phyloP scores from a whole-genome alignment of 2,113 vertebrate genomes.

The Mormyrus iriodes region DNA sequence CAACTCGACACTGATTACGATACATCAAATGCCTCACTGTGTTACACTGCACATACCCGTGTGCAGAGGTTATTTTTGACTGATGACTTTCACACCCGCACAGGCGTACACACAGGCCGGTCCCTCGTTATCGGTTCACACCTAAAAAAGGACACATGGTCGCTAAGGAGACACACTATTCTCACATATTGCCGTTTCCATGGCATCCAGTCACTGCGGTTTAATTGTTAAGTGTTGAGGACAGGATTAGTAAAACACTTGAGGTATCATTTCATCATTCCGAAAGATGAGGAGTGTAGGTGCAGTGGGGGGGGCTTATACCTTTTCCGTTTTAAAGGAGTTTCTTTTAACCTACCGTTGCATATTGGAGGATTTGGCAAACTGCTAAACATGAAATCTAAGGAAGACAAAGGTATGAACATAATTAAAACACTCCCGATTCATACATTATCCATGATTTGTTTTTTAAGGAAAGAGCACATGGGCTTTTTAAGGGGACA shows the following conservation, averaged over 20 bases:
- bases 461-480: neutral
- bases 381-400: neutral
- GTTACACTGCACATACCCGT: neutral
- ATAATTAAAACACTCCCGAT: neutral
- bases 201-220: neutral
- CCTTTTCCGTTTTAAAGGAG: neutral
- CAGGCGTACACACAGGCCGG: neutral
- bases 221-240: neutral
- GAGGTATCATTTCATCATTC: neutral
- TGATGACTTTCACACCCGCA: neutral
- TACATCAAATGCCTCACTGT: neutral
- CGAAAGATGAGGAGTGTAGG: neutral
- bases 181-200: constrained; percentile 1
- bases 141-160: neutral
- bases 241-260: neutral
- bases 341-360: neutral
- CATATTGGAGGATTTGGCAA: too few species aligned
- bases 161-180: neutral
- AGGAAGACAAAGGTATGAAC: neutral
- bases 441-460: neutral
- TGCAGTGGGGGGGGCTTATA: neutral
- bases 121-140: neutral
- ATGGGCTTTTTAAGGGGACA: neutral
- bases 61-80: neutral
- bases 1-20: neutral